Percentiles rank a stretch among this genome's conserved stretches.
Evolutionary conservation across 2,888 invertebrate species (phyloP).

Genomic region (Epistrophella euchroma): DNA sequence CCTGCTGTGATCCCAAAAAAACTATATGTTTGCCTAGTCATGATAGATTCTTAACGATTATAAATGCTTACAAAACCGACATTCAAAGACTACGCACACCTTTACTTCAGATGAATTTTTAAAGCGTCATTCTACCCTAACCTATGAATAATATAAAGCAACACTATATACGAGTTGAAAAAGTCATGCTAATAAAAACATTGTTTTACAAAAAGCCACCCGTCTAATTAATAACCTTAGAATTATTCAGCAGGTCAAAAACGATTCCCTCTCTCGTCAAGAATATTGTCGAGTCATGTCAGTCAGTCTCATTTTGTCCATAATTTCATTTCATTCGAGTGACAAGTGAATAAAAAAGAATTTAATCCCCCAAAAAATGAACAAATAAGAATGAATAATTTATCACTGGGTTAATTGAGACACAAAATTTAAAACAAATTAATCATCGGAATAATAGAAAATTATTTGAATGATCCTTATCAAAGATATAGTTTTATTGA

Average conservation of each 20-base stretch:
- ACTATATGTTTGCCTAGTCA: slow-evolving; percentile 38
- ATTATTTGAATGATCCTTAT: slow-evolving; percentile 31
- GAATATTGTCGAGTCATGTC: slow-evolving; percentile 65
- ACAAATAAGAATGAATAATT: slow-evolving; percentile 71
- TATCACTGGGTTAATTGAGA: slow-evolving; percentile 66
- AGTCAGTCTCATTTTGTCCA: slow-evolving; percentile 37
- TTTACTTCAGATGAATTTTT: slow-evolving; percentile 4
- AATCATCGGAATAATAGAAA: slow-evolving; percentile 47
- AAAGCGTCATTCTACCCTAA: slow-evolving; percentile 35
- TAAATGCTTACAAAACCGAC: slow-evolving; percentile 1
- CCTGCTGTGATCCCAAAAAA: slow-evolving; percentile 45
- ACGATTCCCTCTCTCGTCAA: slow-evolving; percentile 53
- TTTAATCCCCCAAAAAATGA: slow-evolving; percentile 36
- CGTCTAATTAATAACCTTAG: slow-evolving; percentile 70
- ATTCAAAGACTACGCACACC: slow-evolving; percentile 21
- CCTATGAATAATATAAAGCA: background rate
- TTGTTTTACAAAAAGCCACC: slow-evolving; percentile 64
- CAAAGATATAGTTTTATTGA: background rate
- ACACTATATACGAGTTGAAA: background rate
- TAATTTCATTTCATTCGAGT: slow-evolving; percentile 47
- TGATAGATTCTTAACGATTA: slow-evolving; percentile 54
- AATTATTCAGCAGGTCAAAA: slow-evolving; percentile 72
- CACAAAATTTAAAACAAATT: slow-evolving; percentile 71
- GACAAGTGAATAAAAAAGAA: slow-evolving; percentile 30
- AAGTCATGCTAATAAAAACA: slow-evolving; percentile 71